phyloP scores from a whole-genome alignment of 2,113 vertebrate genomes.

The Aythya baeri region DNA sequence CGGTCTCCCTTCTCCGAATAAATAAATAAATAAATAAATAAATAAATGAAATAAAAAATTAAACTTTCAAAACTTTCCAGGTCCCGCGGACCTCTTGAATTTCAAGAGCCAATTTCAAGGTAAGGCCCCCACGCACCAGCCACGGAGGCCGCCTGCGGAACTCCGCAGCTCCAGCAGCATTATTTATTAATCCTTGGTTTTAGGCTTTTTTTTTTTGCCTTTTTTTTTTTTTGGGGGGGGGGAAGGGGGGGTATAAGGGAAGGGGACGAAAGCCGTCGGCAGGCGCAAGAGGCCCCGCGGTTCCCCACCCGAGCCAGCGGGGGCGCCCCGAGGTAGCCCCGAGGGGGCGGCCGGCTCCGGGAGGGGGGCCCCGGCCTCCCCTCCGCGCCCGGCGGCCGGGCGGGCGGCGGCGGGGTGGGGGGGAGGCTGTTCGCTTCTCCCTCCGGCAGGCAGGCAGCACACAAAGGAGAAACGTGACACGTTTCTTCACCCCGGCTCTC shows the following conservation, averaged over 20 bases:
- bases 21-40: too few species aligned
- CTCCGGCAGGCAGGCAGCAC: neutral
- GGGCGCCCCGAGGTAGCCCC: too few species aligned
- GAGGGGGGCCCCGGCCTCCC: neutral
- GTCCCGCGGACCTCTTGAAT: neutral
- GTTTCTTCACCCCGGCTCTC: neutral
- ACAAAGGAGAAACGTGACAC: slow-evolving; percentile 5
- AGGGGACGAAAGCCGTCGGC: too few species aligned
- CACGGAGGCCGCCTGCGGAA: slow-evolving; percentile 5
- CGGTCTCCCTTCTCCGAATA: neutral
- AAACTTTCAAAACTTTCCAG: slow-evolving; percentile 55
- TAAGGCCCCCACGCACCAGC: neutral
- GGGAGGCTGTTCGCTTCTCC: too few species aligned
- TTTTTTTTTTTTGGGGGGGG: neutral
- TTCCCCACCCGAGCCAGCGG: too few species aligned
- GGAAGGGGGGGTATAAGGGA: too few species aligned
- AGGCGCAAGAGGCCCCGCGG: too few species aligned
- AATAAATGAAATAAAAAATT: neutral
- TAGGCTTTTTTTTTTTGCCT: neutral
- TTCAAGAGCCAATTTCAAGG: neutral
- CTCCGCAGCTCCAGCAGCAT: neutral
- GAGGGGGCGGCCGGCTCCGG: too few species aligned
- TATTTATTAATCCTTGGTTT: slow-evolving; percentile 30
- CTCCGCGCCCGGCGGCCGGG: too few species aligned
- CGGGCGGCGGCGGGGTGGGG: too few species aligned